Base-by-base conservation (phyloP, 2,888 invertebrate genomes). In the Trichopoda pennipes region DNA sequence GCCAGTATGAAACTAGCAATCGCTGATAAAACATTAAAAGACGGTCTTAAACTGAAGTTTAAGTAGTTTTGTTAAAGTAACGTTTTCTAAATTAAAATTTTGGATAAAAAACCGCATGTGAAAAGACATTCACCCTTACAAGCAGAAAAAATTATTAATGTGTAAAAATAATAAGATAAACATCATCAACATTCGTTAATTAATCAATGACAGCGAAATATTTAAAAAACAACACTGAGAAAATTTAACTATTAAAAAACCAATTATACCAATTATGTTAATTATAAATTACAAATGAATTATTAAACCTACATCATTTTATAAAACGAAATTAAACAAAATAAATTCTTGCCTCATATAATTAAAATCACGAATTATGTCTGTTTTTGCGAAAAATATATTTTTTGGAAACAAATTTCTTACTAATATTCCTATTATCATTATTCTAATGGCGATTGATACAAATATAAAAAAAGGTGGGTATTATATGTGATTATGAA, bases 1-100 rank as follows among this genome's bases (percentile, higher is more conserved):
- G 23, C 66, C 66, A 73, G 79, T 79, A 19, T 14, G 38, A 73
- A 47, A 38, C 10, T n/a, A 68, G 23, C 35, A 14, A 16, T 47
- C 12, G 17, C 19, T 28, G 19, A 14, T 6, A 23, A 47, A 47
- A 73, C 58, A 60, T 42, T 51, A 53, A 63, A 58, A 17, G 17
- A 2, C 72, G 47, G 35, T 47, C 3, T 16, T 4, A 23, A 56
- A 49, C 19, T 44, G 12, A 17, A 35, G 32, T 58, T 16, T 53
- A 10, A 53, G 2, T 32, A 16, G 35, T n/a, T 64, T 17, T 64
- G 8, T 28, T 28, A 7, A 7, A 38, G 10, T 38, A 38, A 38
- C 10, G 3, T 35, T 6, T 6, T 7, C 6, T 35, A 35, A 35
- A 35, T 35, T 32, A 35, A 3, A 35, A 61, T 44, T 44, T 53